These are phyloP conservation scores for Kobus ellipsiprymnus DNA, from an alignment of 2,113 vertebrate genomes.

Conservation along the genomic window DNA sequence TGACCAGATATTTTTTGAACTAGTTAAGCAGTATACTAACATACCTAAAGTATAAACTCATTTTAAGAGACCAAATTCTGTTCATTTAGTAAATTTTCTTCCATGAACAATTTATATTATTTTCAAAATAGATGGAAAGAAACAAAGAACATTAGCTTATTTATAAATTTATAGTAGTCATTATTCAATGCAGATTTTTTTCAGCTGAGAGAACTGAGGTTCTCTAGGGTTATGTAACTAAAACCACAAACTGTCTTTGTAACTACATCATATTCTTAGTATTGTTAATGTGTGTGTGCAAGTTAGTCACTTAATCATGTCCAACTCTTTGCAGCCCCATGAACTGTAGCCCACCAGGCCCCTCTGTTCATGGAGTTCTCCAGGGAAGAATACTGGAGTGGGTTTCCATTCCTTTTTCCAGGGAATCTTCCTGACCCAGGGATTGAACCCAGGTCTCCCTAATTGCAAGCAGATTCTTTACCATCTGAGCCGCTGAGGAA, in stretches of 20 bases:
- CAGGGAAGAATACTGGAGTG: background rate
- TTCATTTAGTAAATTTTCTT: background rate
- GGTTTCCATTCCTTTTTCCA: background rate
- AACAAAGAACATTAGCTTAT: background rate
- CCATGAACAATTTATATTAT: background rate
- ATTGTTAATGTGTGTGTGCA: background rate
- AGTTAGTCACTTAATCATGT: background rate
- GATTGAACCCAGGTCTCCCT: background rate
- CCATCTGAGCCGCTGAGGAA: background rate
- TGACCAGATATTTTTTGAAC: background rate
- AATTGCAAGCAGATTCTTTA: background rate
- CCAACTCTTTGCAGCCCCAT: background rate
- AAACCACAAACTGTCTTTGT: background rate
- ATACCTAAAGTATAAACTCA: background rate
- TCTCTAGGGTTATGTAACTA: background rate
- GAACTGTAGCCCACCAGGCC: background rate
- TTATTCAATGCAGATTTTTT: background rate
- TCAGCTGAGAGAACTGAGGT: background rate
- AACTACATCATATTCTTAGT: background rate
- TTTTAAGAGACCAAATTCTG: background rate
- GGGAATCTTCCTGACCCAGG: background rate
- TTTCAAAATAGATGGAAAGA: background rate
- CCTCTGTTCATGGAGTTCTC: background rate
- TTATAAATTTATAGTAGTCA: background rate
- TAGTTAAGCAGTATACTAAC: background rate